Conservation (phyloP, 2,888 invertebrate genomes). For the Caenorhabditis uteleia region DNA sequence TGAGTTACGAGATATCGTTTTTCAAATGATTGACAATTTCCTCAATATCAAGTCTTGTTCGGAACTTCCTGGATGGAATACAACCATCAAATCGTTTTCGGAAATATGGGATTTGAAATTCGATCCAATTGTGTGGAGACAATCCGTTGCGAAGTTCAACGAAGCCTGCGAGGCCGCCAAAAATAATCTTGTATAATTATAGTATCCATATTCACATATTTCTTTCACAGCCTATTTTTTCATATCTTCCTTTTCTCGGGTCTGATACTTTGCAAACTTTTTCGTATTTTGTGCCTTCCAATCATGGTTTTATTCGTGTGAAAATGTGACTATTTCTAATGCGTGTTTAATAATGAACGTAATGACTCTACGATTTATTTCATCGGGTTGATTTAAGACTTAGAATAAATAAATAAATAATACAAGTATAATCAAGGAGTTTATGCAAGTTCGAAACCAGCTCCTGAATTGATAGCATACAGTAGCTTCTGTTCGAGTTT, state of each 20-base stretch:
- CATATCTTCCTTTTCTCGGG: too few species aligned
- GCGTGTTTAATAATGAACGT: too few species aligned
- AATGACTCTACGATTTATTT: too few species aligned
- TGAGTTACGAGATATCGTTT: slow-evolving; percentile 76
- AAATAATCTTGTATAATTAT: too few species aligned
- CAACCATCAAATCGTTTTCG: slow-evolving; percentile 3
- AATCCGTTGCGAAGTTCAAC: slow-evolving; percentile 24
- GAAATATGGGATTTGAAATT: slow-evolving; percentile 17
- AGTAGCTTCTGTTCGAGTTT: slow-evolving; percentile 38
- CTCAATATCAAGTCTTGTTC: slow-evolving; percentile 84
- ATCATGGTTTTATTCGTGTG: neutral
- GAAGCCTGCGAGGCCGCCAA: slow-evolving; percentile 29
- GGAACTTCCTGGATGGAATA: slow-evolving; percentile 78
- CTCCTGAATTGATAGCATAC: slow-evolving; percentile 46
- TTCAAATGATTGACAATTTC: slow-evolving; percentile 80
- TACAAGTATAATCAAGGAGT: too few species aligned
- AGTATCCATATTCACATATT: too few species aligned
- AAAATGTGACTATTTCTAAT: too few species aligned
- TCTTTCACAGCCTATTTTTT: too few species aligned
- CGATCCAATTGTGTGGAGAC: slow-evolving; percentile 13
- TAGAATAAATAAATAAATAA: too few species aligned
- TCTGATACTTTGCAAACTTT: too few species aligned
- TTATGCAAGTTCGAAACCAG: slow-evolving; percentile 52
- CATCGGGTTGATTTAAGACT: too few species aligned
- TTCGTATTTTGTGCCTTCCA: slow-evolving; percentile 3